Evolutionary conservation across 2,888 invertebrate genomes (phyloP), one percentile per base, ranked within the genome.

Genomic region (Patella depressa): DNA sequence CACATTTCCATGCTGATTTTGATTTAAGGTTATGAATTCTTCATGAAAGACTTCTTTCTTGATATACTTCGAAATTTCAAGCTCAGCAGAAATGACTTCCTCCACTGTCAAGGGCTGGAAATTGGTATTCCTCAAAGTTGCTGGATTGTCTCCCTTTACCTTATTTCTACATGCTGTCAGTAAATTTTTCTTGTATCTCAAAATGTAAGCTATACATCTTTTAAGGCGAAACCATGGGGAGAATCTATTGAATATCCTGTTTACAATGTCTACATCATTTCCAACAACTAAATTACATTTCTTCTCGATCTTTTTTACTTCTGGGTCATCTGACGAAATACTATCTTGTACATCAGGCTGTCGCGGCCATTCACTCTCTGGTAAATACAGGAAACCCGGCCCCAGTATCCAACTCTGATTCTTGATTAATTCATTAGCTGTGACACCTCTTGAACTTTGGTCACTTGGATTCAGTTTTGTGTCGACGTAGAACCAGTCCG

Each of bases 401-500:
- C 73, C 73, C 24, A 24, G 73, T 29, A 73, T 54, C 73, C 73
- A 73, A 15, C 53, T 15, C n/a, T 53, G 24, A 7, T 73, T 53
- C 73, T 73, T 53, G 5, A 73, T 34, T 14, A 73, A 54, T 12
- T 73, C 53, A n/a, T 29, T n/a, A 17, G 55, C 24, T 53, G 34
- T 34, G 9, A 73, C n/a, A 11, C 73, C 73, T n/a, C 54, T 73
- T 19, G 73, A 55, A 53, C 53, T 53, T 53, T 53, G n/a, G 54
- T 73, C 73, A 73, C 53, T 53, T n/a, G 73, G 55, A 53, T 73
- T 73, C 53, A 73, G 24, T 73, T 45, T 53, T 53, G n/a, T n/a
- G n/a, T n/a, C n/a, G n/a, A n/a, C n/a, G n/a, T n/a, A n/a, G n/a
- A n/a, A n/a, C n/a, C n/a, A 73, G 3, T 73, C n/a, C 7, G 34